phyloP scores from a whole-genome alignment of 2,888 invertebrate species.

The Augochlorella aurata region DNA sequence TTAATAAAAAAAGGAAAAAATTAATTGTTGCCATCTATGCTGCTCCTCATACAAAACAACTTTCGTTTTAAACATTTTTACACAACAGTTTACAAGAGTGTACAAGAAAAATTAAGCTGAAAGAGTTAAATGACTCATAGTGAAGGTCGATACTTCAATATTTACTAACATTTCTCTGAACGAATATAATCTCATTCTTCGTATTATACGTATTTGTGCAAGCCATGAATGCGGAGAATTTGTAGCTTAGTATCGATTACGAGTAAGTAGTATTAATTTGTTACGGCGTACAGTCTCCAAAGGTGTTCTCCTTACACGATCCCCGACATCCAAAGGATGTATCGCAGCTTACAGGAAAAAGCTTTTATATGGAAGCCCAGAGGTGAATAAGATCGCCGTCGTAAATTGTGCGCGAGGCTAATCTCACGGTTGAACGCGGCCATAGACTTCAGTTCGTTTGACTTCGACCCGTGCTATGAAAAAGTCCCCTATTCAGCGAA shows the following conservation, averaged over 20 bases:
- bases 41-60: no score
- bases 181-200: not conserved
- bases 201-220: not conserved
- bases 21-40: no score
- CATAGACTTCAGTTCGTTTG: conserved; percentile 50
- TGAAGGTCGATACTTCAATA: no score
- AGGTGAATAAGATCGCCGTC: conserved; percentile 79
- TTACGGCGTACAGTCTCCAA: conserved; percentile 60
- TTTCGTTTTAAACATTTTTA: no score
- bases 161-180: not conserved
- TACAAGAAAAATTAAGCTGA: no score
- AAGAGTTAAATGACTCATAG: no score
- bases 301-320: conserved; percentile 55
- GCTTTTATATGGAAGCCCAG: conserved; percentile 81
- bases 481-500: conserved; percentile 17
- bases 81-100: no score
- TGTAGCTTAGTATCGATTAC: not conserved
- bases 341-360: conserved; percentile 81
- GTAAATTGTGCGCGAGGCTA: conserved; percentile 80
- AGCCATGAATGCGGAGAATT: not conserved
- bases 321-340: conserved; percentile 67
- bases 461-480: conserved; percentile 17
- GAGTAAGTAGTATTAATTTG: conserved; percentile 71
- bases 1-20: no score
- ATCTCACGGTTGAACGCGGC: conserved; percentile 77